A percentile compares a stretch with the other conserved stretches of the same genome.
Conservation (phyloP, 1,140 invertebrate genomes). For the Drosophila virilis region DNA sequence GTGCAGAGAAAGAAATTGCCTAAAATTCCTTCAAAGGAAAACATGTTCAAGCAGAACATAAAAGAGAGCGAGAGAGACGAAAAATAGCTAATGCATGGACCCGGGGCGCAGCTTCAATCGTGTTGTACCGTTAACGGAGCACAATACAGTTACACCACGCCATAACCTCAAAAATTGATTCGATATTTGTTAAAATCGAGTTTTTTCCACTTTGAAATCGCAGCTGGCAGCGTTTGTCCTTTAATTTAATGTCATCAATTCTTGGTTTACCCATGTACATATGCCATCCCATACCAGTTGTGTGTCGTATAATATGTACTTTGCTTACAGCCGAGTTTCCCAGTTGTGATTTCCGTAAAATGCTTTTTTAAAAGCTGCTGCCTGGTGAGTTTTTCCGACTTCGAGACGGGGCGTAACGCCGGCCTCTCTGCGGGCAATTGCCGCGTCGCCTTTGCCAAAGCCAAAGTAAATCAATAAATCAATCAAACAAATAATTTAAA, state of each 20-base stretch:
- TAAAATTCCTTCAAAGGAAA: too few species aligned
- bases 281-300: not conserved
- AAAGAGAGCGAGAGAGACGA: too few species aligned
- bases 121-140: too few species aligned
- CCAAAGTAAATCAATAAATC: constrained; percentile 12
- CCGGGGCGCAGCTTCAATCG: too few species aligned
- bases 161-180: too few species aligned
- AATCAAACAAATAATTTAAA: constrained; percentile 1
- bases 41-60: too few species aligned
- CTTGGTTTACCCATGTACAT: constrained; percentile 17
- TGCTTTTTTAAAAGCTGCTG: constrained; percentile 30
- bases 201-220: constrained; percentile 15
- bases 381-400: constrained; percentile 51
- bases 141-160: too few species aligned
- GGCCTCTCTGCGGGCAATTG: constrained; percentile 1
- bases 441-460: constrained; percentile 10
- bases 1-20: too few species aligned
- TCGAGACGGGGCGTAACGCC: not conserved
- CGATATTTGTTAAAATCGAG: too few species aligned
- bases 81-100: too few species aligned
- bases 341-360: constrained; percentile 6
- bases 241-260: not conserved
- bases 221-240: not conserved
- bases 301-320: not conserved
- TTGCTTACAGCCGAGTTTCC: constrained; percentile 52